Conservation (phyloP, 2,888 invertebrate genomes). For the Drosophila neutralis region DNA sequence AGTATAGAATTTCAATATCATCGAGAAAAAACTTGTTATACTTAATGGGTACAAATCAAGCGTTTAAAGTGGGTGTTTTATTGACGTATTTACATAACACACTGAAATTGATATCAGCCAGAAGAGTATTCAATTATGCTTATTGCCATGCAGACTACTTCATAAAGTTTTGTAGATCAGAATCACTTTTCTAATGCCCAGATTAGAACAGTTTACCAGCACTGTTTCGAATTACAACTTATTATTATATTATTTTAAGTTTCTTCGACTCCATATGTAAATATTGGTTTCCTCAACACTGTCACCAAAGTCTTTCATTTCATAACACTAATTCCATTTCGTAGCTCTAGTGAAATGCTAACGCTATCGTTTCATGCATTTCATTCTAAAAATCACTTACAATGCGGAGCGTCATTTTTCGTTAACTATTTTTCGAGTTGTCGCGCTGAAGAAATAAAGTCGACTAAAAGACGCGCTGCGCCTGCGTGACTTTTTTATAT, state of each 20-base stretch:
- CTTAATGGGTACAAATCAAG: background rate
- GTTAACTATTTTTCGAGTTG: constrained; percentile 16
- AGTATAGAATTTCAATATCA: background rate
- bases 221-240: background rate
- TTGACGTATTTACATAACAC: background rate
- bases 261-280: background rate
- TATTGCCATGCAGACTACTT: background rate
- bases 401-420: constrained; percentile 43
- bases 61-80: background rate
- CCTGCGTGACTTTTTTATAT: constrained; percentile 65
- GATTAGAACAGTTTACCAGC: background rate
- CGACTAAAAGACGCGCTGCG: constrained; percentile 74
- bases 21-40: constrained; percentile 38
- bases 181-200: background rate
- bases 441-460: constrained; percentile 45
- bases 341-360: background rate
- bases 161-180: background rate
- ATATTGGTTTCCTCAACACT: background rate
- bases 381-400: constrained; percentile 44
- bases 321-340: background rate
- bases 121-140: too few species aligned
- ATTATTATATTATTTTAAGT: too few species aligned
- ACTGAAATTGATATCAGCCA: background rate
- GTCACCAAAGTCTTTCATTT: background rate
- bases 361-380: background rate